phyloP scores from a whole-genome alignment of 2,113 vertebrate genomes.

The Stomatorhinus ivindoensis region DNA sequence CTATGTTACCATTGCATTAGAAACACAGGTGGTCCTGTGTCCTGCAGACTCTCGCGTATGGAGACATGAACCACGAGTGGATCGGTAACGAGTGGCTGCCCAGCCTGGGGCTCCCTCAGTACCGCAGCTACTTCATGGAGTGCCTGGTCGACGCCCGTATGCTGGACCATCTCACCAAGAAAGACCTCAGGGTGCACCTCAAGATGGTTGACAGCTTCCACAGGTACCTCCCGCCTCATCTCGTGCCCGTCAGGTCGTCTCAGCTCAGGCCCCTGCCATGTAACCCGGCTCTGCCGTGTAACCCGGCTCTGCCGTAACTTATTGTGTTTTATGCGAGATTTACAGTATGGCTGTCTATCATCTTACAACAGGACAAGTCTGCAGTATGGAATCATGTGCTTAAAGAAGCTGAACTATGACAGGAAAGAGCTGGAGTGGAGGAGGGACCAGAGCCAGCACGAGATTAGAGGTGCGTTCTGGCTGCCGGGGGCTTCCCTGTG shows the following conservation, averaged over 20 bases:
- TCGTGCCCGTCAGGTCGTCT: background rate
- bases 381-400: slow-evolving; percentile 97
- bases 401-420: slow-evolving; percentile 93
- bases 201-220: slow-evolving; percentile 99
- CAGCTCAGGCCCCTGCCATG: background rate
- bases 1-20: background rate
- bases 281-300: background rate
- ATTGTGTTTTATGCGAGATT: background rate
- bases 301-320: background rate
- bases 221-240: slow-evolving; percentile 67
- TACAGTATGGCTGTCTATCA: background rate
- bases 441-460: slow-evolving; percentile 89
- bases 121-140: slow-evolving; percentile 99
- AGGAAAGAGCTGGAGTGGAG: slow-evolving; percentile 60
- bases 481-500: background rate
- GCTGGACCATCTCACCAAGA: slow-evolving; percentile 98
- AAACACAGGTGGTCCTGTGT: background rate
- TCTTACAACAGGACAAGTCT: slow-evolving; percentile 83
- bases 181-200: slow-evolving; percentile 94
- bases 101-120: slow-evolving; percentile 95
- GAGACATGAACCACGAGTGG: slow-evolving; percentile 99
- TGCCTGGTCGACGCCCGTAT: slow-evolving; percentile 97
- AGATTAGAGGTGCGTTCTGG: slow-evolving; percentile 79
- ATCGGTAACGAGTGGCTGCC: slow-evolving; percentile 98
- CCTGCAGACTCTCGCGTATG: slow-evolving; percentile 85